phyloP scores from a whole-genome alignment of 2,113 vertebrate species.

The Sialia sialis region DNA sequence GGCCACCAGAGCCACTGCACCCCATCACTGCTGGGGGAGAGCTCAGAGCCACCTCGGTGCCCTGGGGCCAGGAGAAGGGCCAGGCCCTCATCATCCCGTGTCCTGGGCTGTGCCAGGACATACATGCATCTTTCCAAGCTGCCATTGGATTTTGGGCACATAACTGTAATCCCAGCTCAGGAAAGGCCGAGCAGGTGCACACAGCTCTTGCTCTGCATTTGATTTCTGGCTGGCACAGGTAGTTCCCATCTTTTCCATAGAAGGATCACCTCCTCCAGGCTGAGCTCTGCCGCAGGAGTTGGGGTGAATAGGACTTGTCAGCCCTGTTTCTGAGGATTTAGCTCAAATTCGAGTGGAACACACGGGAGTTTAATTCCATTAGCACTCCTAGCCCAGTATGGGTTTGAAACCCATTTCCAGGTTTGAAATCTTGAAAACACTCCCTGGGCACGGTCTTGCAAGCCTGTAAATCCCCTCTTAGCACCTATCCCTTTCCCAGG shows the following conservation, averaged over 20 bases:
- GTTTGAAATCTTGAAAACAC: neutral
- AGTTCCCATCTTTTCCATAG: neutral
- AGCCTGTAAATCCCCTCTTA: neutral
- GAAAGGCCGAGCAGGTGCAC: rapidly evolving
- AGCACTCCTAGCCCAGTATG: neutral
- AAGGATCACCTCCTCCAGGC: neutral
- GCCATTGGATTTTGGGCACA: neutral
- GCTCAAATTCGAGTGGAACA: neutral
- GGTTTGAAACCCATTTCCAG: neutral
- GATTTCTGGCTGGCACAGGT: neutral
- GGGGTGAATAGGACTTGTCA: neutral
- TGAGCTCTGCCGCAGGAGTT: neutral
- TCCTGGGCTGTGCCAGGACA: neutral
- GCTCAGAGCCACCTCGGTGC: neutral
- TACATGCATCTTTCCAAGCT: neutral
- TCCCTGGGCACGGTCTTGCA: neutral
- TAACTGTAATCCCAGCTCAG: neutral
- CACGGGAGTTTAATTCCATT: neutral
- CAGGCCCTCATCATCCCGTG: rapidly evolving
- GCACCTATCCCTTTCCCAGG: neutral
- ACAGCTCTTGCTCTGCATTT: neutral
- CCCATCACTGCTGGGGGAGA: neutral
- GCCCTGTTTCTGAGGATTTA: neutral
- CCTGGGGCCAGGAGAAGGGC: neutral
- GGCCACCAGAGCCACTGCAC: neutral